A percentile compares a stretch with the other conserved stretches of the same genome.
These are phyloP conservation scores for Grus americana DNA, from an alignment of 2,113 vertebrate species.

Conservation along the genomic window DNA sequence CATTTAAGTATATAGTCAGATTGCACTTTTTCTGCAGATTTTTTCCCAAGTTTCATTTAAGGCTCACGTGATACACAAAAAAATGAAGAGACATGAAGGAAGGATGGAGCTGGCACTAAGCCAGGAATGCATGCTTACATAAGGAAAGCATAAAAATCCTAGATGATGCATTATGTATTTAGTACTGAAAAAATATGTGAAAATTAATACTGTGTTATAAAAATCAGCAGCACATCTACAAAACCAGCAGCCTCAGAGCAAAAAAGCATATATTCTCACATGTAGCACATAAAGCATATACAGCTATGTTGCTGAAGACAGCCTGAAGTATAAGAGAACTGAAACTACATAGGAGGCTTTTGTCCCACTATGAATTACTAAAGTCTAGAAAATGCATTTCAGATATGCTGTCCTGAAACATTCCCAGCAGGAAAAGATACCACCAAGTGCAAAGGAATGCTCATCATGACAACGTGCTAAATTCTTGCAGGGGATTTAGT, in stretches of 20 bases:
- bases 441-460: neutral
- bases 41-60: constrained; percentile 28
- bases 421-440: neutral
- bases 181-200: constrained; percentile 36
- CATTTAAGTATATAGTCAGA: constrained; percentile 21
- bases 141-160: constrained; percentile 54
- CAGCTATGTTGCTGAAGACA: neutral
- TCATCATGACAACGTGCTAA: neutral
- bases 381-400: constrained; percentile 9
- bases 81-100: constrained; percentile 29
- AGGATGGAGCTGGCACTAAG: constrained; percentile 68
- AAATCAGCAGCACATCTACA: constrained; percentile 37
- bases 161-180: constrained; percentile 25
- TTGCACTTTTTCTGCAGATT: constrained; percentile 58
- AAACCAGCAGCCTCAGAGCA: constrained; percentile 34
- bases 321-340: neutral
- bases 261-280: constrained; percentile 25
- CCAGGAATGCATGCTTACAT: constrained; percentile 41
- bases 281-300: constrained; percentile 28
- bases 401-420: neutral
- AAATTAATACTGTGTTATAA: constrained; percentile 55
- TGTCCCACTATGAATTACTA: neutral
- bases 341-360: neutral
- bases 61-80: neutral
- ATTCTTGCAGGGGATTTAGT: neutral